These are phyloP conservation scores for Phocoena sinus DNA, from an alignment of 2,113 vertebrate genomes.

Conservation along the genomic window DNA sequence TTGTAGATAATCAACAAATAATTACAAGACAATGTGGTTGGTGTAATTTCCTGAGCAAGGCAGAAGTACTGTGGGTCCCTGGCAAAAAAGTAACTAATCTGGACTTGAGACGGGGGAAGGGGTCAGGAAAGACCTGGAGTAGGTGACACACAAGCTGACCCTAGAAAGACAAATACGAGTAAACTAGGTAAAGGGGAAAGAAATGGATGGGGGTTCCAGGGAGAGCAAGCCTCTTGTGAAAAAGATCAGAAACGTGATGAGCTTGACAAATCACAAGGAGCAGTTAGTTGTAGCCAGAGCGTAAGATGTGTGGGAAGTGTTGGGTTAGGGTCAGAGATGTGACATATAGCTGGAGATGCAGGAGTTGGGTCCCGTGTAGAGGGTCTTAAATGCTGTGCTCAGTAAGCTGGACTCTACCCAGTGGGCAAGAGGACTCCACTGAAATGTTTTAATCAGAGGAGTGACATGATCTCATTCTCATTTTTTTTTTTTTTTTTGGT, in stretches of 20 bases:
- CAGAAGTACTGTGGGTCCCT: background rate
- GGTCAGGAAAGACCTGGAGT: background rate
- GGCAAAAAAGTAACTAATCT: background rate
- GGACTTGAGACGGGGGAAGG: background rate
- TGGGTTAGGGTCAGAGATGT: background rate
- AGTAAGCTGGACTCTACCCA: background rate
- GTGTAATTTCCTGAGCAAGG: background rate
- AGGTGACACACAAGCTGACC: background rate
- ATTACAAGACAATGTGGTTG: background rate
- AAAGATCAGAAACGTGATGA: slow-evolving; percentile 12
- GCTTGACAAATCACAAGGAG: slow-evolving; percentile 5
- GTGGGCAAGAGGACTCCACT: background rate
- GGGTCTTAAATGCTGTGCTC: background rate
- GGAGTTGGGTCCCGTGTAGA: background rate
- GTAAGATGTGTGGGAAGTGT: background rate
- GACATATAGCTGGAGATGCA: background rate
- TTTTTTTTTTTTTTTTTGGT: background rate
- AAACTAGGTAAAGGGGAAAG: background rate
- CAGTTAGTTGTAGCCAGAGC: background rate
- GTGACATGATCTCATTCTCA: background rate
- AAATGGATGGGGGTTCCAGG: background rate
- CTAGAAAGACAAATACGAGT: background rate
- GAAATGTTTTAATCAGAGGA: background rate
- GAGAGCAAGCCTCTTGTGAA: background rate
- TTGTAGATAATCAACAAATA: background rate